Evolutionary conservation across 2,888 invertebrate genomes (phyloP).

Genomic region (Dysmachus trigonus): DNA sequence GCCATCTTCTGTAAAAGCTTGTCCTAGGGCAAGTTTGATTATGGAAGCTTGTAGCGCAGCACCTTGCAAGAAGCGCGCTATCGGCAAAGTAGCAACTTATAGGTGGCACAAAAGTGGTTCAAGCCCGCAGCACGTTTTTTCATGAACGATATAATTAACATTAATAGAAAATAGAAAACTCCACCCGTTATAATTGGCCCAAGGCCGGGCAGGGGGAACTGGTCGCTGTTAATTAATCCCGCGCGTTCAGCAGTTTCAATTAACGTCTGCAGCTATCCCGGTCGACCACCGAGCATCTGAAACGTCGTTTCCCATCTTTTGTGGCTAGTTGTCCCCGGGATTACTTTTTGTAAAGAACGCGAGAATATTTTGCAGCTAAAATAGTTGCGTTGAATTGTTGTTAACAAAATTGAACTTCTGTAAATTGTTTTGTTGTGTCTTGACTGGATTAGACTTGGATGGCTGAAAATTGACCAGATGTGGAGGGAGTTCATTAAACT

Average conservation of each 20-base stretch:
- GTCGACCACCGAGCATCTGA: not conserved
- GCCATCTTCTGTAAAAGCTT: not conserved
- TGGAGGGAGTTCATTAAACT: slow-evolving; percentile 30
- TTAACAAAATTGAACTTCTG: not conserved
- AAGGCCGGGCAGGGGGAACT: not conserved
- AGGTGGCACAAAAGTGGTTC: not conserved
- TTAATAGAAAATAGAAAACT: slow-evolving; percentile 24
- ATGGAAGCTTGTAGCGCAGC: not conserved
- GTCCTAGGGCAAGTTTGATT: not conserved
- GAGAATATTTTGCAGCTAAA: not conserved
- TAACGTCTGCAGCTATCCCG: slow-evolving; percentile 3
- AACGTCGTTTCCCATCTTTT: not conserved
- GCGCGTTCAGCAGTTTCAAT: slow-evolving; percentile 20
- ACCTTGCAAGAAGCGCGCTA: not conserved
- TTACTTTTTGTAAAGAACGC: not conserved
- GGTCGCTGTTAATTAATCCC: slow-evolving; percentile 30
- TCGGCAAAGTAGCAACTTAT: not conserved
- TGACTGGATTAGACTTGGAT: not conserved
- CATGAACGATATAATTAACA: slow-evolving; percentile 17
- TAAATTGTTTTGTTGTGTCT: not conserved
- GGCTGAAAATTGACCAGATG: not conserved
- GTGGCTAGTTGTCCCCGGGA: not conserved
- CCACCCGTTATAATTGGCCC: slow-evolving; percentile 1
- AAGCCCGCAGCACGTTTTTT: not conserved
- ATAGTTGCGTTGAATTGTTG: not conserved